These are phyloP conservation scores for Drosophila leontia DNA, from an alignment of 1,140 invertebrate species.

Conservation along the genomic window DNA sequence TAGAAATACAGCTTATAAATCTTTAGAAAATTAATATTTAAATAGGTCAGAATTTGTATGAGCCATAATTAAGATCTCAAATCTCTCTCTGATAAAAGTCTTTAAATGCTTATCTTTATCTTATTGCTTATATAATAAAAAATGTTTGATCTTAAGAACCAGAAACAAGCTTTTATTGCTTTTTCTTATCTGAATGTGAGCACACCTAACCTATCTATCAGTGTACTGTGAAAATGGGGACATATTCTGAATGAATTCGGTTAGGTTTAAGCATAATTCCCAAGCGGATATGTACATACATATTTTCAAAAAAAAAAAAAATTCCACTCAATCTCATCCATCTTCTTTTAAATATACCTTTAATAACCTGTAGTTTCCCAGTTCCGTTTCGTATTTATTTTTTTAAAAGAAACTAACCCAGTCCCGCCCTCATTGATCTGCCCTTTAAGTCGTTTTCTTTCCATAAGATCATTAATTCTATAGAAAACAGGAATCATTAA, in stretches of 20 bases:
- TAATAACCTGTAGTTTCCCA: not conserved
- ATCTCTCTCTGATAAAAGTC: not conserved
- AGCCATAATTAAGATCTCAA: not conserved
- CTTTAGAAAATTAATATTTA: not conserved
- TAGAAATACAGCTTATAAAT: not conserved
- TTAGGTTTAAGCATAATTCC: not conserved
- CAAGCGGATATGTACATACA: too few relatives aligned
- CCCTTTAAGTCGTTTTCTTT: constrained; percentile 18
- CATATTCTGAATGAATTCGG: not conserved
- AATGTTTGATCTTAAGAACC: not conserved
- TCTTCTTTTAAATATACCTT: not conserved
- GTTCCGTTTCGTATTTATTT: constrained; percentile 23
- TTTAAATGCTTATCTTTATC: not conserved
- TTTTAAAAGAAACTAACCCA: constrained; percentile 3
- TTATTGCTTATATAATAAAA: not conserved
- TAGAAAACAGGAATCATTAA: constrained; percentile 10
- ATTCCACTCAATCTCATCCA: not conserved
- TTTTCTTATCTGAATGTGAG: not conserved
- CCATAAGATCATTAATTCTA: constrained; percentile 30
- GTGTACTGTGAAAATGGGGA: constrained; percentile 6
- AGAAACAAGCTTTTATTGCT: not conserved
- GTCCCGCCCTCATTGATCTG: constrained; percentile 15
- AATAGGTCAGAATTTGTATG: not conserved
- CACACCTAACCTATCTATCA: not conserved
- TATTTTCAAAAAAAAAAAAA: too few relatives aligned